A percentile compares a stretch with the other conserved stretches of the same genome.
These are phyloP conservation scores for Notamacropus eugenii DNA, from an alignment of 2,797 vertebrate species.

Conservation along the genomic window DNA sequence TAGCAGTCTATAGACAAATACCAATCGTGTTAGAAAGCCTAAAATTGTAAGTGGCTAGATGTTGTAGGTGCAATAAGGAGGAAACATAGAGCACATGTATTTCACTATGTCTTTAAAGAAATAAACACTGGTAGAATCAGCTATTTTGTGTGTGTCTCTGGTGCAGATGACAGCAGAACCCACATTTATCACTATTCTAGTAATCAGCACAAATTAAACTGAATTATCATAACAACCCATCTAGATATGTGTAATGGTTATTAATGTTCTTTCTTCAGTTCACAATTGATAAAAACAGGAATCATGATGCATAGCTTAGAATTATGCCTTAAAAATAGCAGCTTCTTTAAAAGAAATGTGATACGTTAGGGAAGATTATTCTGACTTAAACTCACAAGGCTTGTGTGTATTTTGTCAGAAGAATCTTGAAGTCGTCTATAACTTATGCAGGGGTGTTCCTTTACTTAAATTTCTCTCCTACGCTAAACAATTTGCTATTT, in stretches of 20 bases:
- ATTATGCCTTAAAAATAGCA: constrained; percentile 74
- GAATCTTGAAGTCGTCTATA: constrained; percentile 52
- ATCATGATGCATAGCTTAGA: constrained; percentile 75
- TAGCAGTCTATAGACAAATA: neutral
- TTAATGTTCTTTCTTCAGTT: constrained; percentile 33
- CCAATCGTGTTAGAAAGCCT: neutral
- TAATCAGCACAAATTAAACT: constrained; percentile 56
- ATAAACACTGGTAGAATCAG: constrained; percentile 48
- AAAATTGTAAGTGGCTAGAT: neutral
- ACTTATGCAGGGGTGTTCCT: constrained; percentile 8
- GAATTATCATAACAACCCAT: constrained; percentile 44
- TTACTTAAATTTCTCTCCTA: neutral
- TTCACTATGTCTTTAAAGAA: neutral
- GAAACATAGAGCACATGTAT: neutral
- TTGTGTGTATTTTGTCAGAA: constrained; percentile 68
- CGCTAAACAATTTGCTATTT: neutral
- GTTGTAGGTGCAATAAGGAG: neutral
- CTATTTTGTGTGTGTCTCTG: constrained; percentile 66
- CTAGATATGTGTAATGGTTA: constrained; percentile 15
- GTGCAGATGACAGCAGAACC: constrained; percentile 65
- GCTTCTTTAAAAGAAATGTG: constrained; percentile 67
- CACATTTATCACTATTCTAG: constrained; percentile 44
- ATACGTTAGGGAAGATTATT: constrained; percentile 57
- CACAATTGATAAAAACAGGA: constrained; percentile 68
- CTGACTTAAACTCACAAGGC: constrained; percentile 84